Percentiles rank a stretch among this genome's conserved stretches.
phyloP scores from a whole-genome alignment of 2,888 invertebrate genomes.

The Lucinisca nassula region DNA sequence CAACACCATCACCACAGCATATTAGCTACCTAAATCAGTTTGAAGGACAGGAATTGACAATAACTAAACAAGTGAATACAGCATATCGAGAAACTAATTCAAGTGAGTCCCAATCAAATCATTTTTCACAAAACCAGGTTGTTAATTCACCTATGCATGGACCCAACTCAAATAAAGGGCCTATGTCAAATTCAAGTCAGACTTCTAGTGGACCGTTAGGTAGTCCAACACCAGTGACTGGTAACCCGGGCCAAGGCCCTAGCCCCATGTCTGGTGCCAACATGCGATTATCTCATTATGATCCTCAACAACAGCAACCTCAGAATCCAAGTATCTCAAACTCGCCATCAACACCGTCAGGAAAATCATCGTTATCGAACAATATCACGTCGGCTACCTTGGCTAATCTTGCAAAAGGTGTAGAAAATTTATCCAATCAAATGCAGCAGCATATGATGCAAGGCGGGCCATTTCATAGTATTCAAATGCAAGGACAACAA shows the following conservation, averaged over 20 bases:
- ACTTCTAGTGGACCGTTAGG: constrained; percentile 80
- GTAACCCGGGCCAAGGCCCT: constrained; percentile 77
- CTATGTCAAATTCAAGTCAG: constrained; percentile 85
- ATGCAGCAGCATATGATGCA: constrained; percentile 88
- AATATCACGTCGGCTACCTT: constrained; percentile 87
- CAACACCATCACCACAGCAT: constrained; percentile 98
- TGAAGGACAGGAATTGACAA: constrained; percentile 98
- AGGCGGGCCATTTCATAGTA: constrained; percentile 88
- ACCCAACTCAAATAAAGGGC: constrained; percentile 82
- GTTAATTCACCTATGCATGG: constrained; percentile 83
- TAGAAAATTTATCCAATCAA: constrained; percentile 87
- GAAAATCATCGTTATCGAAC: constrained; percentile 82
- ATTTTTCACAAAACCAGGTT: constrained; percentile 79
- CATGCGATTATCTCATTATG: constrained; percentile 84
- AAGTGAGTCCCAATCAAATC: constrained; percentile 76
- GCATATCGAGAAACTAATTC: constrained; percentile 89
- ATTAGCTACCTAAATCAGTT: constrained; percentile 98
- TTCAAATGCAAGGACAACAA: constrained; percentile 86
- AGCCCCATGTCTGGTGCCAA: constrained; percentile 81
- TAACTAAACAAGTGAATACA: constrained; percentile 98
- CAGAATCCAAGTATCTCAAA: constrained; percentile 71
- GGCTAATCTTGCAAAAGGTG: constrained; percentile 87
- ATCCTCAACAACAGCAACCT: constrained; percentile 79
- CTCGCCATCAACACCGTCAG: constrained; percentile 77
- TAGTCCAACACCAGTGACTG: constrained; percentile 78